A percentile compares a stretch with the other conserved stretches of the same genome.
Evolutionary conservation across 2,797 vertebrate genomes (phyloP).

Genomic region (Halcyon leucocephala): DNA sequence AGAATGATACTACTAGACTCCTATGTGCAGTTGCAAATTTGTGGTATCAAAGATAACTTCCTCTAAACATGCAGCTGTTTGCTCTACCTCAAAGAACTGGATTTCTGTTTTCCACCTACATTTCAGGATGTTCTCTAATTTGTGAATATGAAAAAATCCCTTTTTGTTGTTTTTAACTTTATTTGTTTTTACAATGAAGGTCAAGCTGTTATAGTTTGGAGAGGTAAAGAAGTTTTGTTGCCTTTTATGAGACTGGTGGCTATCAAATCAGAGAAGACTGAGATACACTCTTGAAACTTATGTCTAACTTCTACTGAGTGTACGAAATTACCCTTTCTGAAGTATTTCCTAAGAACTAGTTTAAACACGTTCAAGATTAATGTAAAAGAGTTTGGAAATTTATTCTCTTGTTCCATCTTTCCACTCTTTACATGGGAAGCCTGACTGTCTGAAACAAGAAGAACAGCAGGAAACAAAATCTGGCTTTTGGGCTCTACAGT

Average conservation of each 20-base stretch:
- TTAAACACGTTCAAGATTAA: background rate
- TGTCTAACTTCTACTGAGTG: background rate
- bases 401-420: background rate
- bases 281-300: background rate
- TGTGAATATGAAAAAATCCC: background rate
- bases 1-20: background rate
- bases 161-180: background rate
- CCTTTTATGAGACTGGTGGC: background rate
- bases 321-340: background rate
- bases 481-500: accelerated
- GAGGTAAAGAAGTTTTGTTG: background rate
- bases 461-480: background rate
- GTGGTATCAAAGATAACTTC: background rate
- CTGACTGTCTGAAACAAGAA: background rate
- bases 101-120: background rate
- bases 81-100: background rate
- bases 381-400: background rate
- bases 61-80: background rate
- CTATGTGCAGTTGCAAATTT: background rate
- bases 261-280: background rate
- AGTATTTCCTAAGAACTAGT: background rate
- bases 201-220: background rate
- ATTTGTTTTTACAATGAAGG: background rate
- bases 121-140: background rate
- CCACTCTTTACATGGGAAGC: background rate